Evolutionary conservation across 2,888 invertebrate species (phyloP), one percentile per base, ranked within the genome.

Genomic region (Augochlorella aurata): DNA sequence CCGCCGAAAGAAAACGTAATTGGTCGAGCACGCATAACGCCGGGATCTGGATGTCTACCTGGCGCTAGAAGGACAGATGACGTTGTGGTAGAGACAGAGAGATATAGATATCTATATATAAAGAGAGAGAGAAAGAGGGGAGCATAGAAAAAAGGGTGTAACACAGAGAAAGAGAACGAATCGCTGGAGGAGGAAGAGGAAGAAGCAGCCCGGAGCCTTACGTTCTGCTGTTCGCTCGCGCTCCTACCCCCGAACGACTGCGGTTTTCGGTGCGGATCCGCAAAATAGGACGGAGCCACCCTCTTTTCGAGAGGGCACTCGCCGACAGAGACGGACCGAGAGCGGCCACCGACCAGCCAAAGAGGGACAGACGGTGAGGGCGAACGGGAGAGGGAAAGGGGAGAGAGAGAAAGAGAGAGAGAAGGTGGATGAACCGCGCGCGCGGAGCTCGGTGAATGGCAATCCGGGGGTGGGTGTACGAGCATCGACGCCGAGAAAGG

Each of bases 371-470:
- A 18, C 24, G 38, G 38, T 0, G 38, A 38, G 38, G 38, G 7
- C 5, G 38, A 4, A 2, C 4, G 38, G 47, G 2, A 12, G 12
- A 12, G 47, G 68, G 18, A 73, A 63, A 18, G n/a, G 63, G 16
- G 65, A 54, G 65, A 69, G 72, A 14, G 21, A 14, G 21, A 10
- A 9, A 54, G 54, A 67, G 67, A 66, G 75, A 67, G 82, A 45
- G 85, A 87, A 90, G 91, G 90, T 91, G 91, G 90, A 90, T 91
- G 91, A 91, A 91, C 90, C 88, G 87, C 85, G 29, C 87, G 45
- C 45, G 61, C 88, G 84, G 85, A 86, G 79, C 78, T 85, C 85
- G 86, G 79, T 82, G 86, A 81, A 85, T 79, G 81, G 79, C 38
- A 77, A 74, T 77, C 65, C 58, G 16, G 54, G 45, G 52, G 70